phyloP scores from a whole-genome alignment of 2,888 invertebrate genomes.

The Lagria hirta region DNA sequence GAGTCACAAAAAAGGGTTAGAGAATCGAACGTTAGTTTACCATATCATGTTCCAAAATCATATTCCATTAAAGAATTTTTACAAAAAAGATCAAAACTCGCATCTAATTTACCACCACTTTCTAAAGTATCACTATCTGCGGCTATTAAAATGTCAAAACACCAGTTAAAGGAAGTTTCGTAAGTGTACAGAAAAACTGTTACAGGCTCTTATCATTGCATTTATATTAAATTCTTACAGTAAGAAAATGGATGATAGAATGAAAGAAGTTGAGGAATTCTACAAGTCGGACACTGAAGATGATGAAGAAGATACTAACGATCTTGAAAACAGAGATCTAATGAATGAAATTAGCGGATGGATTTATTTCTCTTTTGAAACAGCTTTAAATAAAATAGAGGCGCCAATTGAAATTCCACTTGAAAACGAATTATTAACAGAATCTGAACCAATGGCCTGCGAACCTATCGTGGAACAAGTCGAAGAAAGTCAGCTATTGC shows the following conservation, averaged over 20 bases:
- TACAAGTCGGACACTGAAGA: constrained; percentile 73
- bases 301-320: constrained; percentile 32
- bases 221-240: constrained; percentile 52
- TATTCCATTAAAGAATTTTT: constrained; percentile 79
- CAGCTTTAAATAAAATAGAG: constrained; percentile 14
- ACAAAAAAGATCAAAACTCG: constrained; percentile 55
- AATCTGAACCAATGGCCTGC: constrained; percentile 2
- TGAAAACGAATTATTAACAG: background rate
- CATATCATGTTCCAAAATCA: constrained; percentile 84
- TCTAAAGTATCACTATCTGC: constrained; percentile 52
- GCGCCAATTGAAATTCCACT: constrained; percentile 10
- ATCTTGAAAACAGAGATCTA: too few relatives aligned
- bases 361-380: constrained; percentile 16
- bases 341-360: constrained; percentile 17
- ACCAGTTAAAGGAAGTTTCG: constrained; percentile 67
- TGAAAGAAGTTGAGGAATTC: constrained; percentile 72
- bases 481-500: too few relatives aligned
- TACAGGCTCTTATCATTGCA: too few relatives aligned
- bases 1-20: constrained; percentile 81
- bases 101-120: constrained; percentile 47
- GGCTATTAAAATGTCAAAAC: constrained; percentile 67
- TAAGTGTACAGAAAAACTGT: too few relatives aligned
- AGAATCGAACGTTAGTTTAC: constrained; percentile 73
- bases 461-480: too few relatives aligned
- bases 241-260: constrained; percentile 68